Evolutionary conservation across 2,888 invertebrate genomes (phyloP).

Genomic region (Nomada ferruginata): DNA sequence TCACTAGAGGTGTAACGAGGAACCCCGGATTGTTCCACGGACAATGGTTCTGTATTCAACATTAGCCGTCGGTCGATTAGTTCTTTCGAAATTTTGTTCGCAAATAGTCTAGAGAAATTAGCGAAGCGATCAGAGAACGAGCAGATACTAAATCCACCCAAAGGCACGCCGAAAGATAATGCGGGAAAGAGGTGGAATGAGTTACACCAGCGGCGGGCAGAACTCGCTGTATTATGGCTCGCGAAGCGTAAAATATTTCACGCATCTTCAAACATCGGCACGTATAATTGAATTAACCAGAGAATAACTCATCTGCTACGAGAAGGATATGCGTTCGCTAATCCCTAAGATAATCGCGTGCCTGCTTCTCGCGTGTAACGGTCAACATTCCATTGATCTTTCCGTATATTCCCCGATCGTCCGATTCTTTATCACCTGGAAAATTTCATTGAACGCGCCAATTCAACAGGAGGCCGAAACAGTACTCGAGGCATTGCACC

Average conservation of each 20-base stretch:
- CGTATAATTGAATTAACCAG: conserved; percentile 80
- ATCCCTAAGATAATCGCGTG: conserved; percentile 30
- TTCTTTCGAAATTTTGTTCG: neutral
- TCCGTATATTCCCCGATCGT: neutral
- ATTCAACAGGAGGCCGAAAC: neutral
- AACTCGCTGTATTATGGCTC: conserved; percentile 59
- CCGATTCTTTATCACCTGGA: neutral
- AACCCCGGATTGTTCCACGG: neutral
- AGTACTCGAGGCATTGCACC: no score
- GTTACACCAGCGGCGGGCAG: conserved; percentile 44
- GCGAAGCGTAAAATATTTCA: conserved; percentile 79
- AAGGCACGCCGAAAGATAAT: conserved; percentile 48
- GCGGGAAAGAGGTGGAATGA: conserved; percentile 45
- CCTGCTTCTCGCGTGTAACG: conserved; percentile 28
- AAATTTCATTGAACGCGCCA: neutral
- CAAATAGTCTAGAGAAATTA: conserved; percentile 34
- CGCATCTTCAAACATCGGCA: conserved; percentile 77
- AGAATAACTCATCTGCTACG: conserved; percentile 67
- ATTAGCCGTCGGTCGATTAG: neutral
- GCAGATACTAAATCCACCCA: conserved; percentile 59
- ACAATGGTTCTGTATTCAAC: neutral
- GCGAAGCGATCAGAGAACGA: conserved; percentile 36
- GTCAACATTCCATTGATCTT: conserved; percentile 42
- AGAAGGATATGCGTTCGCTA: conserved; percentile 9
- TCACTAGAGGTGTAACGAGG: neutral